Percentiles rank a stretch among this genome's conserved stretches.
phyloP scores from a whole-genome alignment of 2,888 invertebrate species.

The Nemotelus nigrinus region DNA sequence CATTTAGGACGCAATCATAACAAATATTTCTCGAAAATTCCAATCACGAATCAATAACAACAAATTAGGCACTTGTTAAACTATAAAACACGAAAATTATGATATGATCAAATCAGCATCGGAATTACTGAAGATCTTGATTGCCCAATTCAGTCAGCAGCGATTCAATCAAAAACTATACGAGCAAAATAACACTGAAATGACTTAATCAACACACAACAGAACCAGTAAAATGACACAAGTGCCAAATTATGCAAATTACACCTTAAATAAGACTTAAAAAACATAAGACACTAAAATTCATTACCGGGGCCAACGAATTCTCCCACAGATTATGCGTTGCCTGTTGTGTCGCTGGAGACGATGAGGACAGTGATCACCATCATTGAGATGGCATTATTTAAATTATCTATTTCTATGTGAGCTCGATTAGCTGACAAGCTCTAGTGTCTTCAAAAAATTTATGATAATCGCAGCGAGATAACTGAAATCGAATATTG shows the following conservation, averaged over 20 bases:
- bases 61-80: conserved; percentile 36
- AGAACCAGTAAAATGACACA: not conserved
- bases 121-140: conserved; percentile 23
- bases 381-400: conserved; percentile 3
- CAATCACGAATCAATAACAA: conserved; percentile 34
- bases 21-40: not conserved
- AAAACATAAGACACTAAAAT: conserved; percentile 29
- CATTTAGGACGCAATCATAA: not conserved
- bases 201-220: conserved; percentile 23
- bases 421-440: conserved; percentile 5
- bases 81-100: conserved; percentile 35
- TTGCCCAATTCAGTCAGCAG: conserved; percentile 33
- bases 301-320: conserved; percentile 27
- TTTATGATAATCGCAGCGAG: conserved; percentile 20
- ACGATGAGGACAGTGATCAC: conserved; percentile 1
- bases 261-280: conserved; percentile 35
- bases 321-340: conserved; percentile 26
- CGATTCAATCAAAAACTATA: conserved; percentile 18
- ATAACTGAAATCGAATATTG: conserved; percentile 36
- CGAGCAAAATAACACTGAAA: conserved; percentile 1
- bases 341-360: not conserved
- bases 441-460: not conserved
- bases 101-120: conserved; percentile 34
- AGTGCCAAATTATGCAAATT: conserved; percentile 40
- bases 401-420: conserved; percentile 6